Percentiles rank a stretch among this genome's conserved stretches.
Evolutionary conservation across 1,140 invertebrate genomes (phyloP).

Genomic region (Bombus waltoni): DNA sequence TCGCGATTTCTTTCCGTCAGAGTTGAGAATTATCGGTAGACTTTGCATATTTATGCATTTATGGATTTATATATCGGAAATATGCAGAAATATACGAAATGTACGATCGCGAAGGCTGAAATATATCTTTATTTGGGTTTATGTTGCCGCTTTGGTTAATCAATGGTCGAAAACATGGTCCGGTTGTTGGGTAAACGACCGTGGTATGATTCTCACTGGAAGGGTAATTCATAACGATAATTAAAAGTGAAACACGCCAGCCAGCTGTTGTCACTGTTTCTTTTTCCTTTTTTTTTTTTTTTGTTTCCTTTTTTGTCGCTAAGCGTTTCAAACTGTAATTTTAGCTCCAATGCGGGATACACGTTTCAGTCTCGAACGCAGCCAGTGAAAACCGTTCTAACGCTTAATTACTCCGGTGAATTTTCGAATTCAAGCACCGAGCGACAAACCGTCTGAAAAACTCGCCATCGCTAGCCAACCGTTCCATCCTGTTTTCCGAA

Average conservation of each 20-base stretch:
- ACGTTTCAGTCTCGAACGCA: not conserved
- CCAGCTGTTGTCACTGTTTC: not conserved
- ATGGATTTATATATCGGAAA: too few relatives aligned
- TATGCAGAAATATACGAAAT: too few relatives aligned
- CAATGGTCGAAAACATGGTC: not conserved
- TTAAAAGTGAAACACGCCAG: not conserved
- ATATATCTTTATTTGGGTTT: not conserved
- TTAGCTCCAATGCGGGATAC: not conserved
- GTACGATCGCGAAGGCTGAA: not conserved
- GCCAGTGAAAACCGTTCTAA: not conserved
- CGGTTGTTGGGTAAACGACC: not conserved
- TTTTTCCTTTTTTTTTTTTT: not conserved
- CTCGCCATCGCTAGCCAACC: not conserved
- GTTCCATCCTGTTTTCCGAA: not conserved
- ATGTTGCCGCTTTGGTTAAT: not conserved
- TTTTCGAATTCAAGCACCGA: not conserved
- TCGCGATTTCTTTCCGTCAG: not conserved
- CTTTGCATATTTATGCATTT: not conserved
- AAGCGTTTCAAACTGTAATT: not conserved
- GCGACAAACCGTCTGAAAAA: slow-evolving; percentile 12
- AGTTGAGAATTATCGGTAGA: not conserved
- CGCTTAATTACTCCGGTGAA: slow-evolving; percentile 6
- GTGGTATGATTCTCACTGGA: not conserved
- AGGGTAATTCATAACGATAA: not conserved
- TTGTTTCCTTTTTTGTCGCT: not conserved